Conservation (phyloP, 2,113 vertebrate species). For the Ammodytes marinus region DNA sequence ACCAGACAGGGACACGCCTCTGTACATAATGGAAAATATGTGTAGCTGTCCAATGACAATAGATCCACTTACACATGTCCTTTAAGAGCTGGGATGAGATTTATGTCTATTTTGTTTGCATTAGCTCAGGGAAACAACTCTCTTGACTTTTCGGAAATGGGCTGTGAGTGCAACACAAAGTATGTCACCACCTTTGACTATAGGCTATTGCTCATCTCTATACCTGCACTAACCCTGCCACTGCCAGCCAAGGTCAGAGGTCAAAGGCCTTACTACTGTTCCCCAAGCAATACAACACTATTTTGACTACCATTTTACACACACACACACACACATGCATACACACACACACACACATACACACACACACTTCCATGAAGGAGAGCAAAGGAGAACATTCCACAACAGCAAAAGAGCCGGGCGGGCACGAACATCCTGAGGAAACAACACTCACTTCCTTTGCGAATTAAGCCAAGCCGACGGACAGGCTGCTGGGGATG, state of each 20-base stretch:
- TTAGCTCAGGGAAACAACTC: background rate
- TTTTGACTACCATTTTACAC: slow-evolving; percentile 36
- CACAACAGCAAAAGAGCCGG: slow-evolving; percentile 68
- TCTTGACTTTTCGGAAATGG: slow-evolving; percentile 42
- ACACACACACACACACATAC: slow-evolving; percentile 2
- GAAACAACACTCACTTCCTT: slow-evolving; percentile 86
- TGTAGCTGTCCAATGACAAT: background rate
- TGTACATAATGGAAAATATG: slow-evolving; percentile 1
- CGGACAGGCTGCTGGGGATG: slow-evolving; percentile 47
- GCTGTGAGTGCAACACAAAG: slow-evolving; percentile 1
- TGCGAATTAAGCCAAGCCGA: slow-evolving; percentile 72
- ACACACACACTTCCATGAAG: slow-evolving; percentile 24
- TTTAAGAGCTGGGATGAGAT: slow-evolving; percentile 27
- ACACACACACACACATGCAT: slow-evolving; percentile 29
- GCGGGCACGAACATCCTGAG: slow-evolving; percentile 82
- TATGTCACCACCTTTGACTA: background rate
- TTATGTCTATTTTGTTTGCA: slow-evolving; percentile 35
- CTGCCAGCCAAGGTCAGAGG: slow-evolving; percentile 39
- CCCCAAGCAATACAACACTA: slow-evolving; percentile 18
- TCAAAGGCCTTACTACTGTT: slow-evolving; percentile 41
- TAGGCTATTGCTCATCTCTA: slow-evolving; percentile 10
- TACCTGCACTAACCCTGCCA: slow-evolving; percentile 28
- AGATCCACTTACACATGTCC: slow-evolving; percentile 8
- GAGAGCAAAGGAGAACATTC: slow-evolving; percentile 76
- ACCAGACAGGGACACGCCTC: background rate